Evolutionary conservation across 2,797 vertebrate species (phyloP).

Genomic region (Pristis pectinata): DNA sequence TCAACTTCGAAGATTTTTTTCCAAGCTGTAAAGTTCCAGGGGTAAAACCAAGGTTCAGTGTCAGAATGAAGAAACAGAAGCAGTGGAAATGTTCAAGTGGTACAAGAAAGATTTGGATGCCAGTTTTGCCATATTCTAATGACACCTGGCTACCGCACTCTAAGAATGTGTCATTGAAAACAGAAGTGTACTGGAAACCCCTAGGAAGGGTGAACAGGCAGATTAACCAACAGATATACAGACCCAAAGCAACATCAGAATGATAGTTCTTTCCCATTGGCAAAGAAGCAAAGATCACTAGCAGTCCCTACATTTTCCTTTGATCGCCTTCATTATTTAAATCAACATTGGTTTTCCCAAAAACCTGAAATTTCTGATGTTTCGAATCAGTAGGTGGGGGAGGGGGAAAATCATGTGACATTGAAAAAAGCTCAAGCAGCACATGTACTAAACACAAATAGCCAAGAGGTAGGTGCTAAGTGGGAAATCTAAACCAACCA

Average conservation of each 20-base stretch:
- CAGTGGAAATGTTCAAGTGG: neutral
- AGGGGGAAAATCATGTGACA: neutral
- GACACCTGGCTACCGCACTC: constrained; percentile 28
- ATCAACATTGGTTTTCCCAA: neutral
- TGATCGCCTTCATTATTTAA: constrained; percentile 42
- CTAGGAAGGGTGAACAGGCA: neutral
- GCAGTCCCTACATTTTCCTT: neutral
- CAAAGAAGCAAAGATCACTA: neutral
- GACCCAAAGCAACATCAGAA: neutral
- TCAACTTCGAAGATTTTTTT: neutral
- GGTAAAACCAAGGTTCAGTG: neutral
- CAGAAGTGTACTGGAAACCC: neutral
- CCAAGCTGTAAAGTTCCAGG: neutral
- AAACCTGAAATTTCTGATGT: neutral
- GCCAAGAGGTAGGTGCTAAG: neutral
- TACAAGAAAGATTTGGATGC: no score
- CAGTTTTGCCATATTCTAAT: constrained; percentile 53
- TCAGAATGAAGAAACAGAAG: neutral
- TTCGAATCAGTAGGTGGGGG: no score
- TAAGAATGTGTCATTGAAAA: neutral
- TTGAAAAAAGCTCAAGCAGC: neutral
- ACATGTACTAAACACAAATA: neutral
- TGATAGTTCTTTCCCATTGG: neutral
- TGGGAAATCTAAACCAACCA: neutral
- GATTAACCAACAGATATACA: neutral